Conservation (phyloP, 2,113 vertebrate species). For the Lathamus discolor region DNA sequence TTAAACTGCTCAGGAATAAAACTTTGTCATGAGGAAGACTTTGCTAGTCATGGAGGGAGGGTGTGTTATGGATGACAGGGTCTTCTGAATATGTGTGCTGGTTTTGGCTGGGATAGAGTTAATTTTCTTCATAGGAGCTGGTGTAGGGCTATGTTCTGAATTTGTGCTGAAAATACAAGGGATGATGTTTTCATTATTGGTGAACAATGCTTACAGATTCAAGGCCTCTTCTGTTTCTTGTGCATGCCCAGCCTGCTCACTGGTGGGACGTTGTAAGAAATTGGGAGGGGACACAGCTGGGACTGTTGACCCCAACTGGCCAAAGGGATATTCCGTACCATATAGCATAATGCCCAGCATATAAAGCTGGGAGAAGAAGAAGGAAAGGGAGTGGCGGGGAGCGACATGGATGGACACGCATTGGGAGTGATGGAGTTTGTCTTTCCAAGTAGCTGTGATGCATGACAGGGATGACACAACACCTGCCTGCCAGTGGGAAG, state of each 20-base stretch:
- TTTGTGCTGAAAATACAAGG: not conserved
- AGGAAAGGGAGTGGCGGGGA: not conserved
- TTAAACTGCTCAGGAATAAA: not conserved
- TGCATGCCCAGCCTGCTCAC: too few species aligned
- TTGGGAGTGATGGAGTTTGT: not conserved
- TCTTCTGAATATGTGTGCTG: not conserved
- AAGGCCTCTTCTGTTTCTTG: not conserved
- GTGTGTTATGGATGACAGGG: accelerated
- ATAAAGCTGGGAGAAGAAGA: not conserved
- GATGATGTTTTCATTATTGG: not conserved
- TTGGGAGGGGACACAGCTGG: not conserved
- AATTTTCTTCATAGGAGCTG: not conserved
- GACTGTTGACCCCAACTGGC: not conserved
- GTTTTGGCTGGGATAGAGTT: not conserved
- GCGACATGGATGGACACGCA: not conserved
- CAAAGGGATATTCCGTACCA: not conserved
- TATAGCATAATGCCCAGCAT: not conserved
- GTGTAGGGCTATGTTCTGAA: not conserved
- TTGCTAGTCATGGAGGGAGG: not conserved
- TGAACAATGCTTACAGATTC: not conserved
- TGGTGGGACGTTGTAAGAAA: too few species aligned
- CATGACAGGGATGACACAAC: not conserved
- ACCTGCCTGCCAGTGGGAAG: not conserved
- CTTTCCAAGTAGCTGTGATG: not conserved
- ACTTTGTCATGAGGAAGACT: not conserved